These are phyloP conservation scores for Sylvilagus floridanus DNA, from an alignment of 2,797 vertebrate species.

Conservation along the genomic window DNA sequence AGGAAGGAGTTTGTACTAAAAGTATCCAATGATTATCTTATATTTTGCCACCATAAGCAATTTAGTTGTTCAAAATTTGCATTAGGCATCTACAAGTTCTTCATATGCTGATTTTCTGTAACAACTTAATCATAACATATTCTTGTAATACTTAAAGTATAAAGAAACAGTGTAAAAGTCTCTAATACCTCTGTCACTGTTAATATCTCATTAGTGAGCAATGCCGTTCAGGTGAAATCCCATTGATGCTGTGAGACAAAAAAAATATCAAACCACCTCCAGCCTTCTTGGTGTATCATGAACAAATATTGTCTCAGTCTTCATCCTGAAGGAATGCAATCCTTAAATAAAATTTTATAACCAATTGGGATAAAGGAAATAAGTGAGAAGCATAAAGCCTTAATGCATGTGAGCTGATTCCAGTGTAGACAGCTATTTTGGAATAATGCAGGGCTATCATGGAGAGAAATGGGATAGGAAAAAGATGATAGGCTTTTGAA, in stretches of 20 bases:
- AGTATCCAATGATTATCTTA: background rate
- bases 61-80: slow-evolving; percentile 16
- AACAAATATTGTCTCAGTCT: background rate
- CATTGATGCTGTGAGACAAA: background rate
- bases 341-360: background rate
- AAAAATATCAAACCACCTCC: background rate
- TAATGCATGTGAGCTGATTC: background rate
- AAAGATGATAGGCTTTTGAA: background rate
- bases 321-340: background rate
- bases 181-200: background rate
- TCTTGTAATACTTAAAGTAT: background rate
- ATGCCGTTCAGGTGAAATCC: background rate
- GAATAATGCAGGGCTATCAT: background rate
- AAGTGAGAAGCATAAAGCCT: background rate
- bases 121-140: background rate
- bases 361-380: background rate
- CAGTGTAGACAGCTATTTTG: background rate
- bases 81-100: background rate
- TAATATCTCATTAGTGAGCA: background rate
- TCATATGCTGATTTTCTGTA: background rate
- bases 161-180: background rate
- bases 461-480: background rate
- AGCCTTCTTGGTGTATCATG: background rate
- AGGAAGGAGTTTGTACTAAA: background rate
- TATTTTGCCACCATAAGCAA: background rate